Evolutionary conservation across 2,113 vertebrate species (phyloP), one percentile per base, ranked within the genome.

Genomic region (Dascyllus trimaculatus): DNA sequence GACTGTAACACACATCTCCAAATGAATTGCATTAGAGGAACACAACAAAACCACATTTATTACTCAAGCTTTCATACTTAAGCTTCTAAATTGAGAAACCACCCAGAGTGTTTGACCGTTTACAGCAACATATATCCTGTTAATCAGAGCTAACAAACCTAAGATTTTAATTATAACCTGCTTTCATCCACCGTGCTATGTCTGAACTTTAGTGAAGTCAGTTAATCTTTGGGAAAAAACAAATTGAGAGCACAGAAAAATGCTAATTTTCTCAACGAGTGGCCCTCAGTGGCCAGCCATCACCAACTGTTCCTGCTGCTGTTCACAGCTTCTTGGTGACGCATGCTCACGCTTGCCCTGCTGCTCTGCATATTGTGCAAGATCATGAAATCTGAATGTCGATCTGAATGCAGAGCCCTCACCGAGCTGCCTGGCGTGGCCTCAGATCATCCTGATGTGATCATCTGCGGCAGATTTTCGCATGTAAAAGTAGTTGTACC

Each of bases 331-430:
- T 69, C 21, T 22, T 40, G 22, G 45, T 17, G 15, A 70, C 63
- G 18, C 59, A 19, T 38, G 15, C 25, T 67, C 21, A 21, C 35
- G 35, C 5, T 24, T 0, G 19, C 22, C 32, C 49, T 43, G 26
- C 60, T 72, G 60, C 21, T 66, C 38, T 48, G 22, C 40, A 40
- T 68, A 6, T 75, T 82, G 57, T 80, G 68, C 19, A 67, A 80
- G 54, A 61, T 75, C 21, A 29, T 59, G 67, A 77, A 66, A 77
- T 80, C 32, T 24, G 19, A 52, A 29, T 77, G 43, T 65, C 52
- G 13, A 84, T 81, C 24, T 80, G 25, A 78, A 61, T 1, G 1
- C 54, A 24, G 24, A 49, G 26, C 29, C 24, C 11, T 19, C n/a
- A 21, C 3, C 21, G 18, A 65, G 68, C 45, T 57, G 40, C 29